These are phyloP conservation scores for Lottia scabra DNA, from an alignment of 2,888 invertebrate genomes.

Conservation along the genomic window DNA sequence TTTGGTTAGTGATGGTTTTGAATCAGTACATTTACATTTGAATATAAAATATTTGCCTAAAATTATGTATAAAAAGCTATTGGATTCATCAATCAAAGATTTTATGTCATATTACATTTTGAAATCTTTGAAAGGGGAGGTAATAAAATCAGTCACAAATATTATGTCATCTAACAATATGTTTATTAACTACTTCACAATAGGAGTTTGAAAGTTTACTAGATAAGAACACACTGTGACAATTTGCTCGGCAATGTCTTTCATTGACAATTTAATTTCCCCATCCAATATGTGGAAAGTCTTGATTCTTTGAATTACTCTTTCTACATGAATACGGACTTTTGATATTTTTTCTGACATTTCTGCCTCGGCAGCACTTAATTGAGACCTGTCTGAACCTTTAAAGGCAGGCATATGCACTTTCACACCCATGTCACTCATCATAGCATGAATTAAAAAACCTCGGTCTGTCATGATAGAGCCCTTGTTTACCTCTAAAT, in stretches of 20 bases:
- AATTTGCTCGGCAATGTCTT: slow-evolving; percentile 24
- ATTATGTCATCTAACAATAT: not conserved
- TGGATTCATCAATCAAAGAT: too few species aligned
- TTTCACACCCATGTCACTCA: slow-evolving; percentile 23
- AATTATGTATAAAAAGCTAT: too few species aligned
- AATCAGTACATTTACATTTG: too few species aligned
- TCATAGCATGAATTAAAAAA: slow-evolving; percentile 14
- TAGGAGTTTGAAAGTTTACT: slow-evolving; percentile 24
- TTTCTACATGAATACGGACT: slow-evolving; percentile 21
- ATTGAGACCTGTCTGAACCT: slow-evolving; percentile 19
- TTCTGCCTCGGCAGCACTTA: slow-evolving; percentile 7
- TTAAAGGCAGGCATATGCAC: slow-evolving; percentile 27
- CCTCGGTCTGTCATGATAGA: slow-evolving; percentile 28
- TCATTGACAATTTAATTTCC: slow-evolving; percentile 19
- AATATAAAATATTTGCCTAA: too few species aligned
- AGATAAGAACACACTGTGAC: slow-evolving; percentile 26
- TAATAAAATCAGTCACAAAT: too few species aligned
- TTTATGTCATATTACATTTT: too few species aligned
- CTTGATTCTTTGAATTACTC: slow-evolving; percentile 22
- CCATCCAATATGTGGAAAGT: slow-evolving; percentile 20
- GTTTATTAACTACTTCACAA: slow-evolving; percentile 6
- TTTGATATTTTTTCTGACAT: slow-evolving; percentile 22
- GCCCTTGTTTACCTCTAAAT: slow-evolving; percentile 14
- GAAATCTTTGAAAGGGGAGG: too few species aligned
- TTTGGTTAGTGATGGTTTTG: too few species aligned